Evolutionary conservation across 2,113 vertebrate genomes (phyloP), one percentile per base, ranked within the genome.

Genomic region (Bos javanicus): DNA sequence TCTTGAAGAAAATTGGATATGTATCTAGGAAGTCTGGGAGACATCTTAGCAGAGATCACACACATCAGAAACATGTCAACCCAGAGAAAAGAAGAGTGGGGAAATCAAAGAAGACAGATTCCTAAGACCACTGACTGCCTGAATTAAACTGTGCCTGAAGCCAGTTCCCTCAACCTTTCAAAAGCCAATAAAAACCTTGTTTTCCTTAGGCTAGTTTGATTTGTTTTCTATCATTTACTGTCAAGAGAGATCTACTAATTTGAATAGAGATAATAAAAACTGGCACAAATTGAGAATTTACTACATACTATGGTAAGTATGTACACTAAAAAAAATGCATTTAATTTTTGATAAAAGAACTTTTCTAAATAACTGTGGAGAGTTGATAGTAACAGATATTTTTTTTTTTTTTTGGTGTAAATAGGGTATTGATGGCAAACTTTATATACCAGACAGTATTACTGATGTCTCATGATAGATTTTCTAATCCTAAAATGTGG

Each of bases 191-290:
- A 94, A 91, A 94, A 2, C 3, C 39, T 56, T 82, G 12, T 74
- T 96, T 76, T 91, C 30, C 39, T 54, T 36, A 50, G 84, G 43
- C 67, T 74, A 25, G 4, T 60, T 50, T 90, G n/a, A 92, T 92
- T 96, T 95, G 46, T 6, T 62, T 94, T 86, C 81, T 62, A 13
- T 89, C 26, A 23, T 33, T 71, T 87, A 36, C 15, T 96, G 50
- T 74, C 57, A 57, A 50, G 19, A 74, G 67, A 78, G 4, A 87
- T 28, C 26, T 76, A 87, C 25, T 17, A 50, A 92, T 74, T 57
- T 80, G 30, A 97, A 84, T 50, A 81, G 76, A 95, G 95, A 59
- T 36, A 95, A 80, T 83, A 78, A 86, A 95, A 92, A 17, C 13
- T 80, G 54, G 87, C 25, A 50, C 19, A 87, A 94, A 92, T 64